These are phyloP conservation scores for Ochlodes sylvanus DNA, from an alignment of 2,888 invertebrate genomes.

Conservation along the genomic window DNA sequence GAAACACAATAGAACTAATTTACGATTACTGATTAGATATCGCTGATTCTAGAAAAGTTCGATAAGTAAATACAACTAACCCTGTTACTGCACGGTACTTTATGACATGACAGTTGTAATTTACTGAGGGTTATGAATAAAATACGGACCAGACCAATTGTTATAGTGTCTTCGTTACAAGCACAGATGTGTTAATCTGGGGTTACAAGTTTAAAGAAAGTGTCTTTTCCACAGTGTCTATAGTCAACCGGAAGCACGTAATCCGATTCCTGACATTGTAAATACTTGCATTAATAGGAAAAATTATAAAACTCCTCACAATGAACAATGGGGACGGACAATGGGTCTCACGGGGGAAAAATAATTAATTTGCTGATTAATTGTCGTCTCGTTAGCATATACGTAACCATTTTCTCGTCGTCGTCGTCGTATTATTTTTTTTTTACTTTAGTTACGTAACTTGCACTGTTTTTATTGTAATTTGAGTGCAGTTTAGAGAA, in stretches of 20 bases:
- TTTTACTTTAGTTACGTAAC: slow-evolving; percentile 1
- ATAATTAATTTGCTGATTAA: slow-evolving; percentile 4
- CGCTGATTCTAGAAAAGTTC: too few relatives aligned
- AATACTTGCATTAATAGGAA: slow-evolving; percentile 1
- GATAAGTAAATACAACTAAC: too few relatives aligned
- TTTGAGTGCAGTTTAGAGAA: neutral
- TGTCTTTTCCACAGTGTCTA: too few relatives aligned
- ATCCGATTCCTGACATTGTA: slow-evolving; percentile 11
- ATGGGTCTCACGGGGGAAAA: slow-evolving; percentile 16
- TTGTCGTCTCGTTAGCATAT: neutral
- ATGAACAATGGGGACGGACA: slow-evolving; percentile 10
- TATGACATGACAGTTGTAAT: too few relatives aligned
- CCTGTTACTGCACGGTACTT: too few relatives aligned
- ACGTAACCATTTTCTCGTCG: neutral
- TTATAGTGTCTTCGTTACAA: too few relatives aligned
- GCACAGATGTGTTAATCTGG: too few relatives aligned
- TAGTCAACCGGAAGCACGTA: neutral
- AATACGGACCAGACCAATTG: too few relatives aligned
- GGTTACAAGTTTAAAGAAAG: too few relatives aligned
- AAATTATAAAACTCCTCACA: neutral
- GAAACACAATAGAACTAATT: too few relatives aligned
- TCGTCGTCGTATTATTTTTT: neutral
- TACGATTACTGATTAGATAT: too few relatives aligned
- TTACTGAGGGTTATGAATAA: too few relatives aligned
- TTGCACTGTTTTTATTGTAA: neutral